A percentile compares a stretch with the other conserved stretches of the same genome.
Conservation (phyloP, 2,888 invertebrate genomes). For the Chloromyia formosa region DNA sequence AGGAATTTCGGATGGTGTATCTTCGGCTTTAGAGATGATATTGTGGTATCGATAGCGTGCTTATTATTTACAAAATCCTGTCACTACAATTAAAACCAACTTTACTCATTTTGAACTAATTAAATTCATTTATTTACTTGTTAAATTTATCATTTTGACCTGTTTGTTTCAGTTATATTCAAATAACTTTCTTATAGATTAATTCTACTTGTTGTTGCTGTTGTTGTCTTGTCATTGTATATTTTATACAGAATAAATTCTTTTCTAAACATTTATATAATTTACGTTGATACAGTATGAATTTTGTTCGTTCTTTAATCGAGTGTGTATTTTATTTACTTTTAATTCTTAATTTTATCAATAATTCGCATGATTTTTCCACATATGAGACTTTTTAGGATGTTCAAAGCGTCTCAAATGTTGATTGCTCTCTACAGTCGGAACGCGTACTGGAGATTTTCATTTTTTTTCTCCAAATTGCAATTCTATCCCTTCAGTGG, state of each 20-base stretch:
- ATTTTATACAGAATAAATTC: slow-evolving; percentile 46
- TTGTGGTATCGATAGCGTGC: too few relatives aligned
- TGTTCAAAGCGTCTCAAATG: too few relatives aligned
- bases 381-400: too few relatives aligned
- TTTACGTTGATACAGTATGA: slow-evolving; percentile 40
- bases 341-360: slow-evolving; percentile 37
- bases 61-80: too few relatives aligned
- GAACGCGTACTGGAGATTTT: too few relatives aligned
- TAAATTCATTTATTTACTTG: slow-evolving; percentile 42
- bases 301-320: slow-evolving; percentile 15
- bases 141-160: slow-evolving; percentile 19
- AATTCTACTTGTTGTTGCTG: neutral
- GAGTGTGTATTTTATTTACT: slow-evolving; percentile 42
- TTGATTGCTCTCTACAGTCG: too few relatives aligned
- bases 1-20: too few relatives aligned
- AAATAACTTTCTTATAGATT: slow-evolving; percentile 7
- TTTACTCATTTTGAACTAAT: slow-evolving; percentile 16
- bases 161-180: slow-evolving; percentile 1
- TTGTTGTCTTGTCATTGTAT: slow-evolving; percentile 41
- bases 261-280: slow-evolving; percentile 45
- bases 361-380: too few relatives aligned
- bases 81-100: too few relatives aligned
- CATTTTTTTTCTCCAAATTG: too few relatives aligned
- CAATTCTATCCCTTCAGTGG: too few relatives aligned
- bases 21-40: too few relatives aligned